phyloP scores from a whole-genome alignment of 2,888 invertebrate species.

The Eugnorisma glareosa region DNA sequence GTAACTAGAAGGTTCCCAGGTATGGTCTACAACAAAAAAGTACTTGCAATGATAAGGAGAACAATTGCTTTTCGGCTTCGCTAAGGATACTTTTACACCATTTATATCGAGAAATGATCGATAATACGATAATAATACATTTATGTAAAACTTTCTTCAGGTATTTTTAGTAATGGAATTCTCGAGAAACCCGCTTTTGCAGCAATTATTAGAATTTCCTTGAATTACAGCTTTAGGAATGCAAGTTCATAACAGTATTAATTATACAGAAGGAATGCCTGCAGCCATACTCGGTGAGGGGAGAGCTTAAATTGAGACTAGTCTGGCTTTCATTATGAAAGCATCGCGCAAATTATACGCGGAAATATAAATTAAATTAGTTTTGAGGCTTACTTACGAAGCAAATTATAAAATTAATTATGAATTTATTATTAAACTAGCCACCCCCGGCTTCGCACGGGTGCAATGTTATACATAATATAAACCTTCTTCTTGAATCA shows the following conservation, averaged over 20 bases:
- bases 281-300: constrained; percentile 10
- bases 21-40: too few relatives aligned
- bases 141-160: not conserved
- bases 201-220: constrained; percentile 16
- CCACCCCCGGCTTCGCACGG: too few relatives aligned
- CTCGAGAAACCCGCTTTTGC: not conserved
- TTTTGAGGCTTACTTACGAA: not conserved
- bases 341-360: not conserved
- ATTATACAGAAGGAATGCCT: constrained; percentile 31
- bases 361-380: constrained; percentile 23
- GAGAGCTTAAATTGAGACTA: constrained; percentile 35
- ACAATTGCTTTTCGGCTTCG: too few relatives aligned
- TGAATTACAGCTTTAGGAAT: constrained; percentile 13
- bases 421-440: not conserved
- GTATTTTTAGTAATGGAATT: not conserved
- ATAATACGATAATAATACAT: too few relatives aligned
- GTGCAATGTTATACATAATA: too few relatives aligned
- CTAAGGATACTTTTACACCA: too few relatives aligned
- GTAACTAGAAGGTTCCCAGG: too few relatives aligned
- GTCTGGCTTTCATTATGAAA: constrained; percentile 12
- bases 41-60: too few relatives aligned
- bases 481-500: too few relatives aligned
- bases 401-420: constrained; percentile 7
- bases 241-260: constrained; percentile 28
- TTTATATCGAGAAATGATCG: too few relatives aligned